Evolutionary conservation across 2,888 invertebrate genomes (phyloP).

Genomic region (Volucella inflata): DNA sequence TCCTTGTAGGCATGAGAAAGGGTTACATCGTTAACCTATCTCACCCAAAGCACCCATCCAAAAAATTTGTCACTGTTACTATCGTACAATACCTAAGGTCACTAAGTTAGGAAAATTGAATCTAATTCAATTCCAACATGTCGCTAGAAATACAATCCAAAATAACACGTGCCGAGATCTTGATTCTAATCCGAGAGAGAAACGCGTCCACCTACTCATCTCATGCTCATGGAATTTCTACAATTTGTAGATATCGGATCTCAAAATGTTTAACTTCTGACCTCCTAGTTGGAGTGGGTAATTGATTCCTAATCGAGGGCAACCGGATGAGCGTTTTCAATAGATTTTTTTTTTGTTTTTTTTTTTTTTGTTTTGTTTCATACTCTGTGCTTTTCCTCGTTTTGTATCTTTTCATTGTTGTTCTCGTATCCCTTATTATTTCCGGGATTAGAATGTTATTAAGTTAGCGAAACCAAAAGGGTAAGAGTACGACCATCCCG

Average conservation of each 20-base stretch:
- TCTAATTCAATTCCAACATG: constrained; percentile 59
- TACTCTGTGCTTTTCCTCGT: background rate
- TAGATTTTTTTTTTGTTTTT: constrained; percentile 41
- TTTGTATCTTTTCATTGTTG: constrained; percentile 16
- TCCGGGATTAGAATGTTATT: constrained; percentile 47
- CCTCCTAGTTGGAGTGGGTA: constrained; percentile 54
- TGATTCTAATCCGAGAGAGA: constrained; percentile 13
- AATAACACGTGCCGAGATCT: constrained; percentile 9
- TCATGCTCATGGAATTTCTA: background rate
- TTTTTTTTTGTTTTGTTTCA: background rate
- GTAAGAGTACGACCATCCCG: background rate
- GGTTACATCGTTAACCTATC: background rate
- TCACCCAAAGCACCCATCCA: background rate
- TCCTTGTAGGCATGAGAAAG: background rate
- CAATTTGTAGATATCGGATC: constrained; percentile 19
- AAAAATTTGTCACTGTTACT: constrained; percentile 1
- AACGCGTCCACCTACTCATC: background rate
- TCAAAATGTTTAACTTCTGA: constrained; percentile 59
- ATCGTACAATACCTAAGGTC: constrained; percentile 21
- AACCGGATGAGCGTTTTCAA: constrained; percentile 61
- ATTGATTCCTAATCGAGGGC: constrained; percentile 72
- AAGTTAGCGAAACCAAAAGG: constrained; percentile 30
- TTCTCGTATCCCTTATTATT: constrained; percentile 23
- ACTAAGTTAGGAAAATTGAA: constrained; percentile 24
- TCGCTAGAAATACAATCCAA: constrained; percentile 21